phyloP scores from a whole-genome alignment of 2,888 invertebrate species.

The Drosophila mimica region DNA sequence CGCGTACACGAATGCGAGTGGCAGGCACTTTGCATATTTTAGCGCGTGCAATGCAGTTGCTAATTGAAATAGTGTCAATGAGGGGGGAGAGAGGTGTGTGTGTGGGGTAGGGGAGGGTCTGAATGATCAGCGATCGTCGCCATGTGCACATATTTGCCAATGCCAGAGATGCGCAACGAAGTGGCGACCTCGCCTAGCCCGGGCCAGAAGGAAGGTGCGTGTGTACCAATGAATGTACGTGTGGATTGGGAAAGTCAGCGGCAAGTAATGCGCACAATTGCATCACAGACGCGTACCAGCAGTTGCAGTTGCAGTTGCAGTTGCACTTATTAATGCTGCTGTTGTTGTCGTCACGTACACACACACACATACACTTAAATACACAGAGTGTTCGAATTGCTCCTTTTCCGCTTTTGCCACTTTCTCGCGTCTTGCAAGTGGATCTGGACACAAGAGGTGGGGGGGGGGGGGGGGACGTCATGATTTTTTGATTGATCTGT shows the following conservation, averaged over 20 bases:
- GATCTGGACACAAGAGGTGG: conserved; percentile 23
- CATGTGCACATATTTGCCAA: conserved; percentile 74
- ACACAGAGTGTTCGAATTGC: conserved; percentile 7
- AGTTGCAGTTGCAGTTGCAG: conserved; percentile 34
- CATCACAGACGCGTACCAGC: conserved; percentile 61
- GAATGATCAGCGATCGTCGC: conserved; percentile 55
- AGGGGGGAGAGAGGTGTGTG: conserved; percentile 1
- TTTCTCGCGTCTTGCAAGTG: conserved; percentile 54
- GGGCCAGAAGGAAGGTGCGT: conserved; percentile 63
- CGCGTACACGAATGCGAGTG: conserved; percentile 56
- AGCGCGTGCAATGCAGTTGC: conserved; percentile 78
- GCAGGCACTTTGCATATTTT: conserved; percentile 78
- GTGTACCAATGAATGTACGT: conserved; percentile 29
- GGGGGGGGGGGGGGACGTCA: conserved; percentile 49
- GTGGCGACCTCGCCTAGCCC: conserved; percentile 77
- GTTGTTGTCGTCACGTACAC: conserved; percentile 48
- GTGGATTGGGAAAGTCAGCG: conserved; percentile 37
- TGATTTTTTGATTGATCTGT: conserved; percentile 83
- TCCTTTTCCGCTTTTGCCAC: conserved; percentile 41
- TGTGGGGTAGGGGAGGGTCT: not conserved
- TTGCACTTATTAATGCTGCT: conserved; percentile 32
- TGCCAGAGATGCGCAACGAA: conserved; percentile 78
- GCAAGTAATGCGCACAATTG: conserved; percentile 67
- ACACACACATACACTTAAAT: conserved; percentile 38
- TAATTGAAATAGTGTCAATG: conserved; percentile 82